Evolutionary conservation across 64 coral and sea anemone species (phyloP).

Genomic region (Stylophora pistillata): DNA sequence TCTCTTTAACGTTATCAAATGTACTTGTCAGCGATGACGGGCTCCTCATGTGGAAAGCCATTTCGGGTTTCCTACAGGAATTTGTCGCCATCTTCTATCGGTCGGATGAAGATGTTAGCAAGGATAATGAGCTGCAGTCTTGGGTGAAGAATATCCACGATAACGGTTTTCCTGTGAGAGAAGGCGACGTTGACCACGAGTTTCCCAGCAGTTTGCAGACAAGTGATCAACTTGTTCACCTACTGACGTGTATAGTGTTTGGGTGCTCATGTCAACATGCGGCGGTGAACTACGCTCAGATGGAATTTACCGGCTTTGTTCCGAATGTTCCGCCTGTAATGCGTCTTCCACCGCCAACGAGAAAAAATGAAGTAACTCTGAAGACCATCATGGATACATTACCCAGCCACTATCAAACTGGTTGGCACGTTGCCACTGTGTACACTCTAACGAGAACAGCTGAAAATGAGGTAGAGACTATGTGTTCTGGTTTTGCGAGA

Average conservation of each 20-base stretch:
- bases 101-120: constrained; percentile 50
- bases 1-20: not conserved
- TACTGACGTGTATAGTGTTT: constrained; percentile 76
- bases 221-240: constrained; percentile 65
- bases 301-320: constrained; percentile 75
- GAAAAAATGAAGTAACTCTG: constrained; percentile 63
- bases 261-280: constrained; percentile 83
- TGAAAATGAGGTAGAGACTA: constrained; percentile 70
- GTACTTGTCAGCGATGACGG: constrained; percentile 69
- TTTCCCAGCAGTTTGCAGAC: constrained; percentile 55
- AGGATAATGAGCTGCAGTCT: constrained; percentile 73
- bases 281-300: constrained; percentile 83
- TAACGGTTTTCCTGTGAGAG: constrained; percentile 66
- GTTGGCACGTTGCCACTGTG: constrained; percentile 83
- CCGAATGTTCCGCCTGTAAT: constrained; percentile 81
- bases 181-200: constrained; percentile 73
- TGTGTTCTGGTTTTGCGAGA: not conserved
- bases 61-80: constrained; percentile 62
- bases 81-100: constrained; percentile 55
- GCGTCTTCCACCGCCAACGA: constrained; percentile 77
- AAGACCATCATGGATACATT: constrained; percentile 77
- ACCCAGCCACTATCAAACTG: constrained; percentile 67
- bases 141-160: constrained; percentile 75
- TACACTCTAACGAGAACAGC: constrained; percentile 64
- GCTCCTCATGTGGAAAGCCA: constrained; percentile 67